These are phyloP conservation scores for Calyptomena viridis DNA, from an alignment of 2,113 vertebrate genomes.

Conservation along the genomic window DNA sequence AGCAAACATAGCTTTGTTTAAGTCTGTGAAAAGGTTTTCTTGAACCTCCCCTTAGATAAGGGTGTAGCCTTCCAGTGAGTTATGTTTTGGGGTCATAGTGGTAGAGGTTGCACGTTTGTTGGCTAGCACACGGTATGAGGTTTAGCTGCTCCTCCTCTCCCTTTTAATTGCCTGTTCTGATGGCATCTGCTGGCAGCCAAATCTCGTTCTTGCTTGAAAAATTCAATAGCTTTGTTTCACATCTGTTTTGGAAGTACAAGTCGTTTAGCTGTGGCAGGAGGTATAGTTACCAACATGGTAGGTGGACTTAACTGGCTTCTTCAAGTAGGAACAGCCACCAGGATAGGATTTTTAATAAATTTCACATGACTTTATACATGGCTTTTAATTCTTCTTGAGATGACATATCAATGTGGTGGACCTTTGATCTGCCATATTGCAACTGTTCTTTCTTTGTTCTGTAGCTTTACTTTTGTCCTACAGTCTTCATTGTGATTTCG, in stretches of 20 bases:
- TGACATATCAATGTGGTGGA: neutral
- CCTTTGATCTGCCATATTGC: neutral
- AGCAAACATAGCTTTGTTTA: neutral
- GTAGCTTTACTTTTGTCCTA: neutral
- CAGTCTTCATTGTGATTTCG: neutral
- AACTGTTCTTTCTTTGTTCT: neutral
- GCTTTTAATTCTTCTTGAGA: neutral
- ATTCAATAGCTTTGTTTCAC: neutral
- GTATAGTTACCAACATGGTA: neutral
- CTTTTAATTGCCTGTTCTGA: neutral
- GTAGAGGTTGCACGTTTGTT: fast-evolving
- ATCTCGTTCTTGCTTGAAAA: neutral
- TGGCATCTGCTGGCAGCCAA: neutral
- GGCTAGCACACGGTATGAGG: neutral
- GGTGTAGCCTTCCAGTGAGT: neutral
- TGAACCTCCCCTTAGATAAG: neutral
- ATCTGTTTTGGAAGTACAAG: neutral
- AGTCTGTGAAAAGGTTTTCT: neutral
- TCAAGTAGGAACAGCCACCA: neutral
- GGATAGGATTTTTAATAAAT: neutral
- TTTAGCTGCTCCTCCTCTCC: neutral
- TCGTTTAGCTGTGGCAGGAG: neutral
- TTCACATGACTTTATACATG: neutral
- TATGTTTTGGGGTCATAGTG: neutral
- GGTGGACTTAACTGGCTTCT: neutral